Percentiles rank a stretch among this genome's conserved stretches.
These are phyloP conservation scores for Glossophaga mutica DNA, from an alignment of 2,797 vertebrate genomes.

Conservation along the genomic window DNA sequence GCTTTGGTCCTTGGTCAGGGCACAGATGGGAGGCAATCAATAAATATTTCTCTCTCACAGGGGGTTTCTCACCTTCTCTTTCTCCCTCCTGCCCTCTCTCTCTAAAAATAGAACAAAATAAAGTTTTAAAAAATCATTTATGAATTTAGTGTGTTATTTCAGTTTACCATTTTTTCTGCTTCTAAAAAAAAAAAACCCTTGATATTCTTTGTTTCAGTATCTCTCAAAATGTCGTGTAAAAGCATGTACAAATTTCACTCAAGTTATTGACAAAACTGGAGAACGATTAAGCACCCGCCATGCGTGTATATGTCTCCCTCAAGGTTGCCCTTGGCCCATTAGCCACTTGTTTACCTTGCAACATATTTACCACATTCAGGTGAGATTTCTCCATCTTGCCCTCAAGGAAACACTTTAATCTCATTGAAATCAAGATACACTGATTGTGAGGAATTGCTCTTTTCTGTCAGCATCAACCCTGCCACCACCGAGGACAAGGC, in stretches of 20 bases:
- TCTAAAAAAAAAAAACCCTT: neutral
- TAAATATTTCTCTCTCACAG: neutral
- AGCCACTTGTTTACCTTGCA: neutral
- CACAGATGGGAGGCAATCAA: neutral
- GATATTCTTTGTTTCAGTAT: neutral
- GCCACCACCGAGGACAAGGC: neutral
- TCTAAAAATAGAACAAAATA: neutral
- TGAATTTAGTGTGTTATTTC: neutral
- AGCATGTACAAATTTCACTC: neutral
- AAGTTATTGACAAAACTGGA: neutral
- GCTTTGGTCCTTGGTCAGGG: neutral
- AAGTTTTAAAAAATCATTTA: neutral
- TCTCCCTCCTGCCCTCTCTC: neutral
- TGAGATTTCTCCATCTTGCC: neutral
- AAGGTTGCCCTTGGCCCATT: neutral
- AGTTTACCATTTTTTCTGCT: neutral
- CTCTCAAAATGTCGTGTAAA: neutral
- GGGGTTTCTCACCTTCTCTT: neutral
- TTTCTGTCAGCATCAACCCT: neutral
- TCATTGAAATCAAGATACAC: constrained; percentile 6
- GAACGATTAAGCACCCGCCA: neutral
- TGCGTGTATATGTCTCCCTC: neutral
- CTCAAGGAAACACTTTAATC: constrained; percentile 2
- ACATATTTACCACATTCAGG: neutral
- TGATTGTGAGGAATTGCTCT: constrained; percentile 24